A percentile compares a stretch with the other conserved stretches of the same genome.
phyloP scores from a whole-genome alignment of 2,113 vertebrate genomes.

The Platysternon megacephalum region DNA sequence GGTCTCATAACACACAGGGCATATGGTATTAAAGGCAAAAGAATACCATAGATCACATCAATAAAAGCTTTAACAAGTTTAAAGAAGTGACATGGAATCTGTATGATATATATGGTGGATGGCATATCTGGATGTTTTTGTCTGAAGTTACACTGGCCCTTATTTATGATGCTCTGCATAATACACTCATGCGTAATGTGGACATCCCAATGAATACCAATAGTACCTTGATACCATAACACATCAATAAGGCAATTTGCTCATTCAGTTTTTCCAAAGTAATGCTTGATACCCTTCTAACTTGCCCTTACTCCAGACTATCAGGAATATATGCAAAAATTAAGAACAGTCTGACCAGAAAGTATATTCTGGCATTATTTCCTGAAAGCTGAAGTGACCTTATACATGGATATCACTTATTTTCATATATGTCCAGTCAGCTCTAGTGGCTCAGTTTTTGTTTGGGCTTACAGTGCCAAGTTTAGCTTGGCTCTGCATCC shows the following conservation, averaged over 20 bases:
- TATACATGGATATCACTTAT: slow-evolving; percentile 21
- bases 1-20: rapidly evolving
- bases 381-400: slow-evolving; percentile 36
- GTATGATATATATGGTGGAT: rapidly evolving
- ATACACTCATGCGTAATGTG: neutral
- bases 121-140: neutral
- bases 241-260: neutral
- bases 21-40: neutral
- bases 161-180: neutral
- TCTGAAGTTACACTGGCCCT: neutral
- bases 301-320: neutral
- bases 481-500: slow-evolving; percentile 51
- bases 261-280: neutral
- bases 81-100: neutral
- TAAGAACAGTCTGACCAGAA: slow-evolving; percentile 37
- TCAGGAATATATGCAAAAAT: neutral
- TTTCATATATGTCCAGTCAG: slow-evolving; percentile 59
- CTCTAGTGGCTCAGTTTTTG: slow-evolving; percentile 18
- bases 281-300: neutral
- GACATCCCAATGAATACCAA: neutral
- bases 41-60: neutral
- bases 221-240: neutral
- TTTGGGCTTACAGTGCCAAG: slow-evolving; percentile 48
- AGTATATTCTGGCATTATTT: slow-evolving; percentile 12
- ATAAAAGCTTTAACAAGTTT: neutral